Percentiles rank a stretch among this genome's conserved stretches.
Conservation (phyloP, 1,140 invertebrate species). For the Idris sp. region DNA sequence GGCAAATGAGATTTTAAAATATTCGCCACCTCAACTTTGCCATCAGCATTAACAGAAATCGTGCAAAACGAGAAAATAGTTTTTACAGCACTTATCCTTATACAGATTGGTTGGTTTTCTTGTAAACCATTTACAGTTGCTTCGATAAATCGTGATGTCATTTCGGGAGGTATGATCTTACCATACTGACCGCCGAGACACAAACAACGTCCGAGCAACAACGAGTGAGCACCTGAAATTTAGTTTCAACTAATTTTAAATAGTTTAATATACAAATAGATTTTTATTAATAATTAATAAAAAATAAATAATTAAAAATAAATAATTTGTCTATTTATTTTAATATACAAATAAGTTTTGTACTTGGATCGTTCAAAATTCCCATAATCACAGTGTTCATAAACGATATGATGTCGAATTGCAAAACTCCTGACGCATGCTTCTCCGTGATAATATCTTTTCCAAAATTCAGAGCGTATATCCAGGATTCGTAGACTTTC, state of each 20-base stretch:
- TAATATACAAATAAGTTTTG: neutral
- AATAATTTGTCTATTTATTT: too few relatives aligned
- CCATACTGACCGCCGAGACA: conserved; percentile 85
- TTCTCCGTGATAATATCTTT: conserved; percentile 80
- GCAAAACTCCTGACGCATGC: conserved; percentile 77
- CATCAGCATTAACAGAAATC: conserved; percentile 48
- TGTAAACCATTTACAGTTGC: conserved; percentile 82
- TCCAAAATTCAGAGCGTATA: conserved; percentile 82
- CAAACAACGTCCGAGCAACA: conserved; percentile 85
- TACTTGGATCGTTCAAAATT: conserved; percentile 75
- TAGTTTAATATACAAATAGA: too few relatives aligned
- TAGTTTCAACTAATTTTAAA: neutral
- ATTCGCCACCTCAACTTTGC: conserved; percentile 63
- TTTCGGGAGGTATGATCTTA: conserved; percentile 79
- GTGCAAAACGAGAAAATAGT: conserved; percentile 75
- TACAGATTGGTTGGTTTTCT: conserved; percentile 77
- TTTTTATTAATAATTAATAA: neutral
- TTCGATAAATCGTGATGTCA: conserved; percentile 81
- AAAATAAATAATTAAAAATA: conserved; percentile 6
- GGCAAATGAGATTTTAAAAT: conserved; percentile 71
- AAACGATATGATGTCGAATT: conserved; percentile 85
- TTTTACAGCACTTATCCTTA: conserved; percentile 76
- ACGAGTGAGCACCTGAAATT: conserved; percentile 78
- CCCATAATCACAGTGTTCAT: conserved; percentile 80
- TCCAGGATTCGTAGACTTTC: conserved; percentile 87